Base-by-base conservation (phyloP, 2,888 invertebrate genomes). In the Eupeodes luniger region DNA sequence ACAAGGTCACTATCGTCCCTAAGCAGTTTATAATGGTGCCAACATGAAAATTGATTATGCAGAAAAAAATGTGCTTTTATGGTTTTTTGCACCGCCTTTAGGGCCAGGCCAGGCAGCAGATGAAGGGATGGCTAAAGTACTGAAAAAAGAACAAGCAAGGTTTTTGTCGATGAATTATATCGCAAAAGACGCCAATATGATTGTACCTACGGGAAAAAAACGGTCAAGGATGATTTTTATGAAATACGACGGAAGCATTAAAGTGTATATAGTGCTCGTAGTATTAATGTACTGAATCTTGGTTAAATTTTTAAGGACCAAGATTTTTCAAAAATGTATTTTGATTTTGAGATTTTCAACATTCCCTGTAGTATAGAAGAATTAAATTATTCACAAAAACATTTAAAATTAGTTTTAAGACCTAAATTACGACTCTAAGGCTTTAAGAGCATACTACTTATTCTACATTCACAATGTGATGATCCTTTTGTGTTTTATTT, bases 1-100 rank as follows among this genome's bases (percentile, higher is more conserved):
- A 70, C 83, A 79, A 76, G 79, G 82, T 70, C 72, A 47, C 79
- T 40, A 69, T 59, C 62, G 80, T 87, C 84, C 80, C 55, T 77
- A 61, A 81, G 72, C 87, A 87, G 87, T 84, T 84, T 80, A 77
- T 87, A 72, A 72, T 72, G 72, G 77, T 87, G 87, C 84, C 84
- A 87, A 84, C 87, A 84, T 77, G 70, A 80, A 87, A 87, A 87
- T 87, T 87, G 87, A 87, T 87, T 87, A 87, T 87, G 87, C 87
- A 84, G 87, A 84, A 87, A 87, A 87, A 87, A 72, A 34, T 80
- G 87, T 87, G 78, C 66, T 86, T 83, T 77, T 81, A 80, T 84
- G 66, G 57, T 16, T 72, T 80, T 87, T 80, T 79, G 27, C 66
- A 76, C 83, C 66, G 80, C n/a, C 64, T 81, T 27, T 27, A 47